Evolutionary conservation across 2,888 invertebrate species (phyloP), one percentile per base, ranked within the genome.

Genomic region (Drosophila quinaria): DNA sequence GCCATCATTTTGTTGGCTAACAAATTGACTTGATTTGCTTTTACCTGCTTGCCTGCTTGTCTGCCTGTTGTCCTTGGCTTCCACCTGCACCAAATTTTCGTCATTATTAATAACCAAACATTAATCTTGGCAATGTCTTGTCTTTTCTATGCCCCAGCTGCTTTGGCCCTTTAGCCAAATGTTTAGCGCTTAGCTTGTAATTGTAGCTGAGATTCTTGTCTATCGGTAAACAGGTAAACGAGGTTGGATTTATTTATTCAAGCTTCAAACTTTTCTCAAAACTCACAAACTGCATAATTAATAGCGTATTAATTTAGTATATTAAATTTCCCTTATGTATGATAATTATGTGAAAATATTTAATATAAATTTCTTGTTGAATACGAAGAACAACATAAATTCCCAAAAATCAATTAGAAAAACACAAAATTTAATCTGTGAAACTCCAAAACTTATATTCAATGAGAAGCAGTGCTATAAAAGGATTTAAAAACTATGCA

Each of bases 21-120:
- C 85, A 87, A 81, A 87, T 84, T 84, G 80, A 73, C 75, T 84
- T 84, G 87, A 87, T 76, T 81, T 78, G 76, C 60, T 62, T 68
- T 66, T 66, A 64, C 25, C 39, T 51, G 54, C 56, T 41, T 59
- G 41, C 19, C 19, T 19, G 17, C 11, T 41, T 59, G 47, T 5
- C 39, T 55, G 54, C 52, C 46, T 59, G 41, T 39, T 61, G 29
- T 61, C 19, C 58, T 49, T 22, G 37, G 19, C 60, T 46, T 56
- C 55, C 64, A 79, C 83, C 81, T 83, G 82, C 67, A 72, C 69
- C 41, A 41, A 19, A 47, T 69, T 69, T 72, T 49, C 33, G 61
- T 49, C 78, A 67, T 83, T 83, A 83, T 87, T 83, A 84, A 83
- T 83, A 83, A 81, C 81, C 63, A 25, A 72, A 61, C 87, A 87